Percentiles rank a stretch among this genome's conserved stretches.
Conservation (phyloP, 2,113 vertebrate genomes). For the Aythya baeri region DNA sequence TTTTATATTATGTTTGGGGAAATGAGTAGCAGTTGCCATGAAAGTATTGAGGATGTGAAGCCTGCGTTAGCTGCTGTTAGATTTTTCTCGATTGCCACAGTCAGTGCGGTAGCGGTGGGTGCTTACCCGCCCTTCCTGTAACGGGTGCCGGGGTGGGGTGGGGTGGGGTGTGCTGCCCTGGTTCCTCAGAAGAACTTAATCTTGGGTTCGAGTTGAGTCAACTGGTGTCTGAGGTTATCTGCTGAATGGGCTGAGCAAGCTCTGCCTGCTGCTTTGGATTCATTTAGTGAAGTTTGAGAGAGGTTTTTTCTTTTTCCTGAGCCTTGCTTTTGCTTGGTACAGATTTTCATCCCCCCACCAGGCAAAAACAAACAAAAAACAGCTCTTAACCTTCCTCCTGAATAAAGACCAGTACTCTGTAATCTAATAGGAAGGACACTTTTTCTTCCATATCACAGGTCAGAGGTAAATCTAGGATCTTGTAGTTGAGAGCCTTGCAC, state of each 20-base stretch:
- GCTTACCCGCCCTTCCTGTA: background rate
- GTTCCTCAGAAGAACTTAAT: background rate
- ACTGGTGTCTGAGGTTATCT: background rate
- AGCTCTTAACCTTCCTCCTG: background rate
- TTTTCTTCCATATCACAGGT: background rate
- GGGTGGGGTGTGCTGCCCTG: background rate
- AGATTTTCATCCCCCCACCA: background rate
- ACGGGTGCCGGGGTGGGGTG: background rate
- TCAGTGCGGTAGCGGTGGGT: background rate
- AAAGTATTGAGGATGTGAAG: background rate
- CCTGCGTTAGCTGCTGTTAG: background rate
- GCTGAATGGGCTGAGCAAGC: background rate
- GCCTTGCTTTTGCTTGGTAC: background rate
- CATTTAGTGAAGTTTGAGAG: background rate
- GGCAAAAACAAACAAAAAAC: background rate
- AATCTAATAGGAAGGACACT: background rate
- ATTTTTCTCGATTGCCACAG: accelerated
- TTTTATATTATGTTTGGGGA: background rate
- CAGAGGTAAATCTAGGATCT: background rate
- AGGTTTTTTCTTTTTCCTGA: background rate
- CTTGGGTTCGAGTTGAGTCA: background rate
- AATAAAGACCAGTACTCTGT: background rate
- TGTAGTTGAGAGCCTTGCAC: background rate
- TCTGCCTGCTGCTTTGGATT: background rate
- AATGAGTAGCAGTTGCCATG: background rate